These are phyloP conservation scores for Scleropages formosus DNA, from an alignment of 2,797 vertebrate species.

Conservation along the genomic window DNA sequence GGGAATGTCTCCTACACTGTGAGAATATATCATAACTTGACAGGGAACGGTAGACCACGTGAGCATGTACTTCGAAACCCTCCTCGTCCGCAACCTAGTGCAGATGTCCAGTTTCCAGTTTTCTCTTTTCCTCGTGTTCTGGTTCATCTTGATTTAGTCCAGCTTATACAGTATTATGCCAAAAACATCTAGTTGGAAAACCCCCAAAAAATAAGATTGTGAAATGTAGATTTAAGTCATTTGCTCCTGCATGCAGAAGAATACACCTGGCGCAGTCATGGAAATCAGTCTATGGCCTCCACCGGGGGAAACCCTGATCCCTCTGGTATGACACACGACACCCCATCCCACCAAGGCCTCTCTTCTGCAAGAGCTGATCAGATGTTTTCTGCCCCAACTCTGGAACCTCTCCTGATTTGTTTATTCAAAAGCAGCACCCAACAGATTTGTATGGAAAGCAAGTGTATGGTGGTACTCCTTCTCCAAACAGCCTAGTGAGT, in stretches of 20 bases:
- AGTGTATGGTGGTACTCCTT: background rate
- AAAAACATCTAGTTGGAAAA: background rate
- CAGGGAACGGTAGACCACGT: background rate
- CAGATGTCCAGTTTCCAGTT: background rate
- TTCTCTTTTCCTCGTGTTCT: background rate
- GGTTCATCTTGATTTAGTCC: background rate
- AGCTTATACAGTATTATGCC: background rate
- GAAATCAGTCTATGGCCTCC: no score
- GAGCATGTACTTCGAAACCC: background rate
- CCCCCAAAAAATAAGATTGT: background rate
- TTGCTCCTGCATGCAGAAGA: no score
- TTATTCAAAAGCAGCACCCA: no score
- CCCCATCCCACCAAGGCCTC: no score
- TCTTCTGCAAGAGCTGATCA: no score
- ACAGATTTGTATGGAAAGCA: no score
- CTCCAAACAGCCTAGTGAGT: background rate
- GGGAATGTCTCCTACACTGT: background rate
- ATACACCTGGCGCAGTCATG: no score
- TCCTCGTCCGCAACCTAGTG: background rate
- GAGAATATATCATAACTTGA: constrained; percentile 5
- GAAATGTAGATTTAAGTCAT: background rate
- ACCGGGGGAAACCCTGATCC: no score
- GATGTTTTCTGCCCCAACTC: no score
- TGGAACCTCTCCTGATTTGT: no score
- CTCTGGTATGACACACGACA: no score